Conservation (phyloP, 2,113 vertebrate species). For the Psittacus erithacus region DNA sequence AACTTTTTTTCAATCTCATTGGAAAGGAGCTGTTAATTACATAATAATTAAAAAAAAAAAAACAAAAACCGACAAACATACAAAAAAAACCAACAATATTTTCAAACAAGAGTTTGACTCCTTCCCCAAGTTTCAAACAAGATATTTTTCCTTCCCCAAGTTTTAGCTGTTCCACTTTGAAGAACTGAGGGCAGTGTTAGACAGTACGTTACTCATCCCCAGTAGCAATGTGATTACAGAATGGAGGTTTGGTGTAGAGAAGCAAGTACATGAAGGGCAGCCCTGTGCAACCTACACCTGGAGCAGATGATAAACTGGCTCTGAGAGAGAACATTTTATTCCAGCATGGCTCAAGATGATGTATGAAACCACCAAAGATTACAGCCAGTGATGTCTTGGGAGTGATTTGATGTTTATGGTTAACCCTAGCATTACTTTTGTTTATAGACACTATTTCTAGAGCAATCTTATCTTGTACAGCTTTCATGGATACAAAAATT, state of each 20-base stretch:
- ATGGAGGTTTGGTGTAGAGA: not conserved
- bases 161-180: not conserved
- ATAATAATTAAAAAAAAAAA: not conserved
- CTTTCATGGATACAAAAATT: slow-evolving; percentile 63
- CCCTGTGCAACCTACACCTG: not conserved
- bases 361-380: slow-evolving; percentile 37
- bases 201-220: not conserved
- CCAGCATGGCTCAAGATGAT: not conserved
- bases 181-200: not conserved
- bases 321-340: not conserved
- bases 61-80: not conserved
- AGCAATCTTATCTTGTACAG: slow-evolving; percentile 49
- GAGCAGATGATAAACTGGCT: not conserved
- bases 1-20: not conserved
- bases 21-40: not conserved
- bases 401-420: slow-evolving; percentile 59
- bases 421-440: slow-evolving; percentile 42
- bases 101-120: not conserved
- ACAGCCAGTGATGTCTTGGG: slow-evolving; percentile 16
- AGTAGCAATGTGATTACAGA: not conserved
- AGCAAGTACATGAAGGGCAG: not conserved
- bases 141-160: not conserved
- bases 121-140: not conserved
- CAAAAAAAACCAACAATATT: not conserved
- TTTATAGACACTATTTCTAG: slow-evolving; percentile 56